Percentiles rank a stretch among this genome's conserved stretches.
Evolutionary conservation across 1,140 invertebrate species (phyloP).

Genomic region (Drosophila saltans): DNA sequence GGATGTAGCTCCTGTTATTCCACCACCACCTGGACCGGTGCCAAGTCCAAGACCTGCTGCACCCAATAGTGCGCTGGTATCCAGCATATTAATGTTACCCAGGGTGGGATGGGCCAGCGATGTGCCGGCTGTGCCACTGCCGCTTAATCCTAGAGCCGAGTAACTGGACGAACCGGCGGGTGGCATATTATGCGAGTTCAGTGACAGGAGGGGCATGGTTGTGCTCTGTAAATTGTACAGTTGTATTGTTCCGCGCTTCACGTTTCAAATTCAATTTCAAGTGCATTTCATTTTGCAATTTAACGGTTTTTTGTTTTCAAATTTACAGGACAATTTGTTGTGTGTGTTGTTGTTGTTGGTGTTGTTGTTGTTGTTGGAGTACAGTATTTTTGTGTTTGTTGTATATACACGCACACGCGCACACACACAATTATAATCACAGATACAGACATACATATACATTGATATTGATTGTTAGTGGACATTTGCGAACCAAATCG

Average conservation of each 20-base stretch:
- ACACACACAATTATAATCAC: slow-evolving; percentile 41
- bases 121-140: slow-evolving; percentile 58
- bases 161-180: slow-evolving; percentile 79
- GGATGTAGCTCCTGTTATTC: slow-evolving; percentile 71
- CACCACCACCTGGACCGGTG: slow-evolving; percentile 51
- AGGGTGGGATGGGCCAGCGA: slow-evolving; percentile 79
- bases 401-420: slow-evolving; percentile 42
- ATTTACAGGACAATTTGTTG: slow-evolving; percentile 57
- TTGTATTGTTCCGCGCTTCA: slow-evolving; percentile 83
- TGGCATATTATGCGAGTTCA: slow-evolving; percentile 84
- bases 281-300: slow-evolving; percentile 46
- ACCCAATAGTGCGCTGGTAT: slow-evolving; percentile 67
- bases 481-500: slow-evolving; percentile 28
- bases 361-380: slow-evolving; percentile 32
- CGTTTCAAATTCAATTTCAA: slow-evolving; percentile 44
- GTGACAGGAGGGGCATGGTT: slow-evolving; percentile 86
- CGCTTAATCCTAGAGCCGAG: slow-evolving; percentile 74
- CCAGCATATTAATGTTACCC: slow-evolving; percentile 72
- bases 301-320: slow-evolving; percentile 29
- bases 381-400: slow-evolving; percentile 26
- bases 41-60: slow-evolving; percentile 49
- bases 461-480: slow-evolving; percentile 44
- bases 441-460: slow-evolving; percentile 57
- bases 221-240: slow-evolving; percentile 85
- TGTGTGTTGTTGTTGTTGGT: slow-evolving; percentile 34